A percentile compares a stretch with the other conserved stretches of the same genome.
Conservation (phyloP, 2,113 vertebrate genomes). For the Mungos mungo region DNA sequence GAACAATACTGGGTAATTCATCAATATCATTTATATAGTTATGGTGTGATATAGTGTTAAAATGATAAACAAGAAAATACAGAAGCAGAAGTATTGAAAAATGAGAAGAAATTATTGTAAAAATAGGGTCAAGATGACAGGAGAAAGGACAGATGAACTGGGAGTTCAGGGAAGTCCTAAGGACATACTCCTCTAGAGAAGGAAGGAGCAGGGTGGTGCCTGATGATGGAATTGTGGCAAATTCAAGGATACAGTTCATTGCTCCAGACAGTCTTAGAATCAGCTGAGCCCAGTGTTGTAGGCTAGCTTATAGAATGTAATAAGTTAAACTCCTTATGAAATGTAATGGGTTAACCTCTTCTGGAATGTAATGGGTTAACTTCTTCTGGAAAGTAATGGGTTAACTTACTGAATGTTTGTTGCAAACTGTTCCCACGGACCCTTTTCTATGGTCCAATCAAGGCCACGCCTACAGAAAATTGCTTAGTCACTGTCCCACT, state of each 20-base stretch:
- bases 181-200: no score
- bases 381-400: no score
- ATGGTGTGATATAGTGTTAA: neutral
- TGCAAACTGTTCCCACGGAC: no score
- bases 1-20: neutral
- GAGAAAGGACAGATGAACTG: neutral
- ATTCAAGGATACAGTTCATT: neutral
- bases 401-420: no score
- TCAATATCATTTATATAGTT: neutral
- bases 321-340: no score
- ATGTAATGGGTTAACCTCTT: no score
- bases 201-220: rapidly evolving
- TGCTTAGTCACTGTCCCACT: no score
- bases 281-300: neutral
- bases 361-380: no score
- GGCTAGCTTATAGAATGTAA: no score
- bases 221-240: neutral
- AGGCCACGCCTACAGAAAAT: no score
- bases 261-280: neutral
- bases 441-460: no score
- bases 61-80: neutral
- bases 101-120: neutral
- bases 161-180: neutral
- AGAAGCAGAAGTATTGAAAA: neutral
- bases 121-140: neutral